Base-by-base conservation (phyloP, 1,140 invertebrate genomes). In the Drosophila funebris region DNA sequence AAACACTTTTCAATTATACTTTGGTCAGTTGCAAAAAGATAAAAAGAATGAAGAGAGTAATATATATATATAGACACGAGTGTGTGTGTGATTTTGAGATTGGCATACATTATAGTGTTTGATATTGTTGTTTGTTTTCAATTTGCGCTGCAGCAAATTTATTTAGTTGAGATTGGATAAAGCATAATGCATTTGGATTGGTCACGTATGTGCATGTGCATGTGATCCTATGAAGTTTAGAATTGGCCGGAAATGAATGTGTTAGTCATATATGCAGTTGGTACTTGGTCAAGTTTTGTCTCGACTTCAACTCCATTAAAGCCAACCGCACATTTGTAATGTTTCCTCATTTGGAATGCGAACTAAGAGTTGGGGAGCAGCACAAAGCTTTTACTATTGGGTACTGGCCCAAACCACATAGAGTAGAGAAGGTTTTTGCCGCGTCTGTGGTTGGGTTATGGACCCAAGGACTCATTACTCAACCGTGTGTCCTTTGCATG, bases 81-180 rank as follows among this genome's bases (percentile, higher is more conserved):
- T 39, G 20, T 54, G 52, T 41, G 20, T 11, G 22, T n/a, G 46
- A 58, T 39, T 41, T 73, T 31, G 43, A 18, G 48, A 76, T 63
- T 62, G 46, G 27, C 43, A 62, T 67, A 14, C 33, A 67, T 67
- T 29, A n/a, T n/a, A 69, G 64, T 75, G 57, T 69, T 78, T 63
- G 31, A 72, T 18, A 39, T 73, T 67, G 44, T 43, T 84, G 80
- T 84, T 84, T 84, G 76, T 56, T 76, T 84, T 84, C 61, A 85
- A 84, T 84, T 85, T 84, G 43, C 68, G 61, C 60, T 54, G 56
- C 57, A 62, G 67, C 33, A 76, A 84, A 84, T 85, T 69, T 76
- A 53, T 66, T 20, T 63, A 57, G 27, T 16, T 52, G 39, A 64
- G 61, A 69, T 52, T 71, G 37, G n/a, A 52, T 56, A 37, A 37